Conservation (phyloP, 2,888 invertebrate species). For the Cryptocephalus moraei region DNA sequence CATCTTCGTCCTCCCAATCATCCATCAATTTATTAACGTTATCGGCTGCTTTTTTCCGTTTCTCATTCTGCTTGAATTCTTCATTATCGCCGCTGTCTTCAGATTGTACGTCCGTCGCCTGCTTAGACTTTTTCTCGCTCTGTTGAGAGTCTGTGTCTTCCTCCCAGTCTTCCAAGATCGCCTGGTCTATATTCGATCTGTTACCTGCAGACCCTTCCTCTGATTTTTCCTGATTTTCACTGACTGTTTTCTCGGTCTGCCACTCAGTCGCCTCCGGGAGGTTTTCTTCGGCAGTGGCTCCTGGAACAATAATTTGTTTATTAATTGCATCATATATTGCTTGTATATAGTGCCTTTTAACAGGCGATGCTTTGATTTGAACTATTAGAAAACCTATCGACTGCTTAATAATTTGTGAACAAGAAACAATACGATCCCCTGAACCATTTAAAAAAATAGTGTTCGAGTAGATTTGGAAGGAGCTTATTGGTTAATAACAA, state of each 20-base stretch:
- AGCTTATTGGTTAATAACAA: no score
- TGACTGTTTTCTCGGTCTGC: background rate
- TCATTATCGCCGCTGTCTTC: conserved; percentile 1
- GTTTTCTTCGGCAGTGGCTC: background rate
- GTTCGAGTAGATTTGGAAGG: no score
- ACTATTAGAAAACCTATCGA: no score
- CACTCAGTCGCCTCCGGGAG: background rate
- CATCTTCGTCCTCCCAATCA: conserved; percentile 39
- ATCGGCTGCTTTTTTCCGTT: conserved; percentile 17
- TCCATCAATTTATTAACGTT: conserved; percentile 37
- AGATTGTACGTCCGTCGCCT: background rate
- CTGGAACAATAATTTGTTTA: background rate
- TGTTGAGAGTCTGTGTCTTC: conserved; percentile 38
- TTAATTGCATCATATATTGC: background rate
- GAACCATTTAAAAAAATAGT: no score
- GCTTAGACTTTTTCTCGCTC: conserved; percentile 26
- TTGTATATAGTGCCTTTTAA: no score
- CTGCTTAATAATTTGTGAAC: no score
- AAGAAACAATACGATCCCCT: no score
- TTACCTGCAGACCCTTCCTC: no score
- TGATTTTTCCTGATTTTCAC: background rate
- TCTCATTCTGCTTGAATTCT: background rate
- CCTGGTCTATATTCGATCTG: conserved; percentile 14
- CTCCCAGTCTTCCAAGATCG: conserved; percentile 37
- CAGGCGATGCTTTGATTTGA: no score